A percentile compares a stretch with the other conserved stretches of the same genome.
These are phyloP conservation scores for Ambastaia sidthimunki DNA, from an alignment of 2,797 vertebrate species.

Conservation along the genomic window DNA sequence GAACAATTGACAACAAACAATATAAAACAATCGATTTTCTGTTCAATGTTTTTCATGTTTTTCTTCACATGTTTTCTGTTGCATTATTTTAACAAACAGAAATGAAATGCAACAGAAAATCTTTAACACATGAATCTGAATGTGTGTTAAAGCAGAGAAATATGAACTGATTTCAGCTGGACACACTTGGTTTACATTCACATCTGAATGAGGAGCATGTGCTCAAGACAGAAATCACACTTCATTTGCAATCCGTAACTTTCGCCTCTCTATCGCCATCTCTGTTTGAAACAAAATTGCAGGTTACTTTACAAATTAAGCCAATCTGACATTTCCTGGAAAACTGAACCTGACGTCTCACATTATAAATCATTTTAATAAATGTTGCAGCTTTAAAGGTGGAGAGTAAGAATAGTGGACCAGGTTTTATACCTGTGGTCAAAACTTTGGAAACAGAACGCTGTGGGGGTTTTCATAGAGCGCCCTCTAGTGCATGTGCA, in stretches of 20 bases:
- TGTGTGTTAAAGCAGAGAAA: neutral
- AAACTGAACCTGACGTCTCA: too few relatives aligned
- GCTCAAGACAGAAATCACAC: conserved; percentile 8
- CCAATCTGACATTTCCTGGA: neutral
- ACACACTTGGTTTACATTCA: conserved; percentile 28
- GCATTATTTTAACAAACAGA: too few relatives aligned
- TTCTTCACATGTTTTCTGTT: too few relatives aligned
- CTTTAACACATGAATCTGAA: neutral
- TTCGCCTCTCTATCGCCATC: too few relatives aligned
- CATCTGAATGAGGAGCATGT: conserved; percentile 4
- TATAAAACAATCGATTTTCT: too few relatives aligned
- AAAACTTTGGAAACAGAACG: neutral
- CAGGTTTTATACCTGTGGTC: too few relatives aligned
- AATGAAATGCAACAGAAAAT: neutral
- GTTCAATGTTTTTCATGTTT: too few relatives aligned
- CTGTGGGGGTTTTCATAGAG: neutral
- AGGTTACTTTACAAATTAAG: too few relatives aligned
- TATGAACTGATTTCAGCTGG: conserved; percentile 21
- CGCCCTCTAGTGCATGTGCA: neutral
- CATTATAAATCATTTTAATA: too few relatives aligned
- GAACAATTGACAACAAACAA: conserved; percentile 16
- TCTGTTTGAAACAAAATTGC: too few relatives aligned
- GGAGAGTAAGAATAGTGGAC: neutral
- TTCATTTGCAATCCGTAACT: too few relatives aligned
- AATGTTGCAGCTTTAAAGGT: too few relatives aligned